Evolutionary conservation across 37 sponge, comb jelly and placozoan genomes (phyloP), one percentile per base, ranked within the genome.

Genomic region (Aplysina aerophoba): DNA sequence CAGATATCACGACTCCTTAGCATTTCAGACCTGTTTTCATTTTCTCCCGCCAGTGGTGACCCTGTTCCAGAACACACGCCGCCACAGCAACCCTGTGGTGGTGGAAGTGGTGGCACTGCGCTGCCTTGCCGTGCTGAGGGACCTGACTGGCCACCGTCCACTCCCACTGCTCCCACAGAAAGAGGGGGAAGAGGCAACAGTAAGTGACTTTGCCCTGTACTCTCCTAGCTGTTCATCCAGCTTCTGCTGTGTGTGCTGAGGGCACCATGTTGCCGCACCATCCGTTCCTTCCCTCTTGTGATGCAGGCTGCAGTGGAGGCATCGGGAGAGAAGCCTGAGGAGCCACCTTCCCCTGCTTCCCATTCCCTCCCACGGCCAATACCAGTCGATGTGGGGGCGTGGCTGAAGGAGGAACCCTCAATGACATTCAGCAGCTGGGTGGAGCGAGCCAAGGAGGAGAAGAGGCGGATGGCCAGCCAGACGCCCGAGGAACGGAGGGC

Each of bases 41-140:
- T 16, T n/a, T 15, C 37, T 77, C 39, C 35, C 79, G 56, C 19
- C 82, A 93, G 90, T 96, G 33, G 39, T 96, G 20, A 84, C 21
- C 20, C 82, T 95, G 40, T 97, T 95, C 89, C 79, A 69, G 34
- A 88, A 84, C 50, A 62, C 92, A 36, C 85, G 82, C 19, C 41
- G 71, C 21, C 87, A 88, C 77, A 39, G 61, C n/a, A 95, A 74
- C 34, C 97, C 95, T 83, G 91, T 96, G 31, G 96, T 97, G 8
- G 82, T 90, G 68, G 88, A 92, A n/a, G 86, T 80, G 12, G 89
- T 97, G 16, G 93, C 93, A 4, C 87, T 95, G 67, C 95, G 93
- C 4, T 97, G 95, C 39, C 91, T 95, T n/a, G 80, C 79, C 67
- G 81, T 97, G 4, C 80, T 96, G 20, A 84, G 87, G 66, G 24